phyloP scores from a whole-genome alignment of 2,888 invertebrate species.

The Leptopilina syphax region DNA sequence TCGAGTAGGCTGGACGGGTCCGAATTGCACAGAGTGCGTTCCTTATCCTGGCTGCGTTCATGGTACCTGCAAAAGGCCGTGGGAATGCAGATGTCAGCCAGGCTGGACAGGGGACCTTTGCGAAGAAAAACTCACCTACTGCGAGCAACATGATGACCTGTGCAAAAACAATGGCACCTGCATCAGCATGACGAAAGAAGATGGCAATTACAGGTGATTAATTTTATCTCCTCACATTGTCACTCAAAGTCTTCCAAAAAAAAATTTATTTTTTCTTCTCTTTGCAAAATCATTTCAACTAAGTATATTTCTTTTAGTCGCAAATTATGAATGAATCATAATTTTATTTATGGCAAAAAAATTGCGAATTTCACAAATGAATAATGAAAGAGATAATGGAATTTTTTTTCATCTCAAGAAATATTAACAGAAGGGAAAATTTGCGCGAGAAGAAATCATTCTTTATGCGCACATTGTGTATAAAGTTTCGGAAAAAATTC shows the following conservation, averaged over 20 bases:
- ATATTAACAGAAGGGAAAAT: too few relatives aligned
- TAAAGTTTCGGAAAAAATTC: too few relatives aligned
- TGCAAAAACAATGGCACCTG: slow-evolving; percentile 92
- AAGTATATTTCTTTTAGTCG: not conserved
- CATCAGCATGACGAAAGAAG: slow-evolving; percentile 86
- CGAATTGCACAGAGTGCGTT: slow-evolving; percentile 85
- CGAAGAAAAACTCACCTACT: slow-evolving; percentile 92
- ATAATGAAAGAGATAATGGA: too few relatives aligned
- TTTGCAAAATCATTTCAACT: not conserved
- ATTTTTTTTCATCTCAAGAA: too few relatives aligned
- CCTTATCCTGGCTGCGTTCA: slow-evolving; percentile 93
- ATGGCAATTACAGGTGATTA: slow-evolving; percentile 87
- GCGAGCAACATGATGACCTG: slow-evolving; percentile 85
- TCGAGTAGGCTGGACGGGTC: slow-evolving; percentile 93
- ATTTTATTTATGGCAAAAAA: too few relatives aligned
- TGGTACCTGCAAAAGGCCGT: slow-evolving; percentile 90
- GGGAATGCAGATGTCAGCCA: slow-evolving; percentile 92
- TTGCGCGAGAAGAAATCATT: too few relatives aligned
- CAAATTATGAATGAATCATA: too few relatives aligned
- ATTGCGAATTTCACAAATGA: too few relatives aligned
- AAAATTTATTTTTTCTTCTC: not conserved
- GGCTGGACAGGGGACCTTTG: slow-evolving; percentile 96
- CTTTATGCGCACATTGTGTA: too few relatives aligned
- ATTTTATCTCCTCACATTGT: slow-evolving; percentile 26
- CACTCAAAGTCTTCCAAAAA: not conserved